phyloP scores from a whole-genome alignment of 2,113 vertebrate species.

The Prionailurus viverrinus region DNA sequence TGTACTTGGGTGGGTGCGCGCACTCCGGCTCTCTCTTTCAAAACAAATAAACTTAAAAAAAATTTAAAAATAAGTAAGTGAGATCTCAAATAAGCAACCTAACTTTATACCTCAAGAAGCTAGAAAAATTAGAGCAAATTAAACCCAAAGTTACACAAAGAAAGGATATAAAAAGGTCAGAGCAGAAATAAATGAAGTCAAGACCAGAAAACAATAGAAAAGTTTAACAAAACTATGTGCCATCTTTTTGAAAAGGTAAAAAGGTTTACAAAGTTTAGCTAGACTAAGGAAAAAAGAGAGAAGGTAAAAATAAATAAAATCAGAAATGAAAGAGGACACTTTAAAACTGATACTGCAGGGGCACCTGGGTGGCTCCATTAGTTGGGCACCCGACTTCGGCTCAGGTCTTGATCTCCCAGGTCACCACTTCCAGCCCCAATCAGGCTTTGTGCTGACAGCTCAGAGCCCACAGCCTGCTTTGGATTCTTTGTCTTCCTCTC shows the following conservation, averaged over 20 bases:
- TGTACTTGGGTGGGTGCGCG: too few species aligned
- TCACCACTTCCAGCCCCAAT: too few species aligned
- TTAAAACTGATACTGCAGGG: background rate
- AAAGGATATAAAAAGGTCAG: background rate
- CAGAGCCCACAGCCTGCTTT: too few species aligned
- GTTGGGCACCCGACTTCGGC: too few species aligned
- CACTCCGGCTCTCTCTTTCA: too few species aligned
- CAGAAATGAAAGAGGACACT: background rate
- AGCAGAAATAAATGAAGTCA: background rate
- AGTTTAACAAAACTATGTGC: background rate
- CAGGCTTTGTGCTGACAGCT: too few species aligned
- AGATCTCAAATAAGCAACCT: background rate
- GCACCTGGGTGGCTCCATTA: too few species aligned
- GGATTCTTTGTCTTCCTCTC: too few species aligned
- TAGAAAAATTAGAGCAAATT: background rate
- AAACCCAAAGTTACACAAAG: background rate
- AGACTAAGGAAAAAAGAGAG: background rate
- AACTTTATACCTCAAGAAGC: background rate
- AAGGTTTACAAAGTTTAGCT: background rate
- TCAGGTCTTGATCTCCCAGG: too few species aligned
- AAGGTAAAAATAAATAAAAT: background rate
- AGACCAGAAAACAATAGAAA: background rate
- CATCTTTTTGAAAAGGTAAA: background rate
- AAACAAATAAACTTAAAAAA: too few species aligned
- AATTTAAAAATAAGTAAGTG: too few species aligned